Percentiles rank a stretch among this genome's conserved stretches.
Evolutionary conservation across 2,888 invertebrate genomes (phyloP).

Genomic region (Steinernema scapterisci): DNA sequence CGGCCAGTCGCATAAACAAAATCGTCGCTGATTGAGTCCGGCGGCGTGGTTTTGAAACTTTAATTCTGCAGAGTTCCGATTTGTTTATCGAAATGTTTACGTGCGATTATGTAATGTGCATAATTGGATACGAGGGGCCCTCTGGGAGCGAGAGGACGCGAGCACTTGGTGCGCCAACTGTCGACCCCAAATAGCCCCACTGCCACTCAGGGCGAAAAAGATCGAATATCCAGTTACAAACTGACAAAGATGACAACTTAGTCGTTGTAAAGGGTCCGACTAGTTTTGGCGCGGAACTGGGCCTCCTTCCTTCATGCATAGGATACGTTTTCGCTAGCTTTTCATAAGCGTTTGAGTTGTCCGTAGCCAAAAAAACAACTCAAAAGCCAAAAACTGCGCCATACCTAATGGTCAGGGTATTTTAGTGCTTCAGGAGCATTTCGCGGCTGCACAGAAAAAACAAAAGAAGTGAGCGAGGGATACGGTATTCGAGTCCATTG

Average conservation of each 20-base stretch:
- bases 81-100: not conserved
- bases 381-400: not conserved
- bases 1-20: conserved; percentile 21
- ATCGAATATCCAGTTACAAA: not conserved
- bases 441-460: too few relatives aligned
- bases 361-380: not conserved
- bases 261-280: not conserved
- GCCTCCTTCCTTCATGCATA: not conserved
- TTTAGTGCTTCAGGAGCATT: too few relatives aligned
- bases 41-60: not conserved
- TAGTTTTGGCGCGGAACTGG: not conserved
- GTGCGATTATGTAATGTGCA: conserved; percentile 10
- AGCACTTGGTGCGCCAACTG: conserved; percentile 17
- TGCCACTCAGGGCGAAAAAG: conserved; percentile 16
- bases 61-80: not conserved
- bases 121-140: not conserved
- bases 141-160: not conserved
- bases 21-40: not conserved
- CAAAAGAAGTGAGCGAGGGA: too few relatives aligned
- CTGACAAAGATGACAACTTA: not conserved
- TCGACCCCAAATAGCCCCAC: conserved; percentile 8
- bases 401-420: not conserved
- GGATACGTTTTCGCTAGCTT: not conserved
- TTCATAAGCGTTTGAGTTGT: not conserved
- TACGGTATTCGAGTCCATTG: too few relatives aligned